These are phyloP conservation scores for Zootermopsis nevadensis DNA, from an alignment of 2,888 invertebrate genomes.

Conservation along the genomic window DNA sequence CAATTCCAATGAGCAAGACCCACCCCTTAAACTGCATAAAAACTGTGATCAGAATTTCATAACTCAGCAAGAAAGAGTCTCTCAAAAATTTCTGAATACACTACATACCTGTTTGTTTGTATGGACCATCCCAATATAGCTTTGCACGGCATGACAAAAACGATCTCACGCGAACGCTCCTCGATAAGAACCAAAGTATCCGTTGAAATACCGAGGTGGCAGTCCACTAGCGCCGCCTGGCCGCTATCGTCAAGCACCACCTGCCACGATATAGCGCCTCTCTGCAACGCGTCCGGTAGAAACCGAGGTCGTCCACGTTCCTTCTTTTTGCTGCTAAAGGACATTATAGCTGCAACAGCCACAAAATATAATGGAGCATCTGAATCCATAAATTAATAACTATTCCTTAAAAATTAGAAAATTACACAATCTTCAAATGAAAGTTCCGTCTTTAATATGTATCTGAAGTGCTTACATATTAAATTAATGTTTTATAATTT, in stretches of 20 bases:
- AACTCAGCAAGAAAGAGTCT: too few relatives aligned
- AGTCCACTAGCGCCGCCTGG: slow-evolving; percentile 75
- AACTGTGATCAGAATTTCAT: too few relatives aligned
- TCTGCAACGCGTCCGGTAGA: slow-evolving; percentile 61
- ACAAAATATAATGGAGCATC: too few relatives aligned
- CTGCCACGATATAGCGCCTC: slow-evolving; percentile 87
- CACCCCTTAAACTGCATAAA: too few relatives aligned
- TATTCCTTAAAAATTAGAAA: too few relatives aligned
- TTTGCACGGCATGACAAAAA: slow-evolving; percentile 87
- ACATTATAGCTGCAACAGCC: slow-evolving; percentile 74
- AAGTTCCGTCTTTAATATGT: too few relatives aligned
- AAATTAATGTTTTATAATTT: too few relatives aligned
- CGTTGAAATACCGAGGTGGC: slow-evolving; percentile 86
- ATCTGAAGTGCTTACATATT: too few relatives aligned
- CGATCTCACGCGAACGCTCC: slow-evolving; percentile 81
- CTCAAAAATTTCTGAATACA: too few relatives aligned
- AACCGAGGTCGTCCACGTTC: slow-evolving; percentile 76
- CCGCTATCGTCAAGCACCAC: slow-evolving; percentile 79
- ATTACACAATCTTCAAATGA: too few relatives aligned
- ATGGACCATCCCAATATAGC: slow-evolving; percentile 81
- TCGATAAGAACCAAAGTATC: slow-evolving; percentile 91
- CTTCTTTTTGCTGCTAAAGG: slow-evolving; percentile 80
- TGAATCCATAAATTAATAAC: too few relatives aligned
- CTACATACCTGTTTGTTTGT: slow-evolving; percentile 67
- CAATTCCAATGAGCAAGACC: too few relatives aligned